phyloP scores from a whole-genome alignment of 1,140 invertebrate genomes.

The Hyles vespertilio region DNA sequence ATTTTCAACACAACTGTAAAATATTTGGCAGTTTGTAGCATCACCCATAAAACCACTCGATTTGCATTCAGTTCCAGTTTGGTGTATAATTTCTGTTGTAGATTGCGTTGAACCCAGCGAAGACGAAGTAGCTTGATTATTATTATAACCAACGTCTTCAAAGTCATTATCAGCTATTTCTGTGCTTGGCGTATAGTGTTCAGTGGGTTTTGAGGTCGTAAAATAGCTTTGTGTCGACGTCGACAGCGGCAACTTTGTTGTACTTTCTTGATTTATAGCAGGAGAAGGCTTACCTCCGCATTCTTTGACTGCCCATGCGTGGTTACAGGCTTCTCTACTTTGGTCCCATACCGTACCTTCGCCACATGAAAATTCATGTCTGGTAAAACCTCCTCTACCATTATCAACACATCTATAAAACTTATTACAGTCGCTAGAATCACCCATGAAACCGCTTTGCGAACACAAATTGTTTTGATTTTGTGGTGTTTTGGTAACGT shows the following conservation, averaged over 20 bases:
- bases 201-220: slow-evolving; percentile 10
- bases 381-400: slow-evolving; percentile 75
- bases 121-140: slow-evolving; percentile 12
- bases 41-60: slow-evolving; percentile 77
- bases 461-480: slow-evolving; percentile 38
- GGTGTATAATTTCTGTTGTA: slow-evolving; percentile 14
- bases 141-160: slow-evolving; percentile 14
- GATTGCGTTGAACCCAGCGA: slow-evolving; percentile 20
- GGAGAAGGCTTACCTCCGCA: slow-evolving; percentile 35
- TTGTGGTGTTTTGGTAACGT: not conserved
- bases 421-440: slow-evolving; percentile 78
- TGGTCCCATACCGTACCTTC: slow-evolving; percentile 81
- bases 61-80: slow-evolving; percentile 44
- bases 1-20: slow-evolving; percentile 82
- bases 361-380: slow-evolving; percentile 81
- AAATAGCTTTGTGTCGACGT: slow-evolving; percentile 15
- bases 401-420: slow-evolving; percentile 83
- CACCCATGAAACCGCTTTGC: slow-evolving; percentile 77
- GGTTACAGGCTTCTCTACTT: slow-evolving; percentile 78
- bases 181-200: slow-evolving; percentile 2
- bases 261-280: slow-evolving; percentile 18
- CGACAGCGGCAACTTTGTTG: slow-evolving; percentile 9
- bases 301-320: slow-evolving; percentile 74
- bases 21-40: slow-evolving; percentile 79
- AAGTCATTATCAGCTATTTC: slow-evolving; percentile 7